Percentiles rank a stretch among this genome's conserved stretches.
phyloP scores from a whole-genome alignment of 2,797 vertebrate genomes.

The Streptopelia turtur region DNA sequence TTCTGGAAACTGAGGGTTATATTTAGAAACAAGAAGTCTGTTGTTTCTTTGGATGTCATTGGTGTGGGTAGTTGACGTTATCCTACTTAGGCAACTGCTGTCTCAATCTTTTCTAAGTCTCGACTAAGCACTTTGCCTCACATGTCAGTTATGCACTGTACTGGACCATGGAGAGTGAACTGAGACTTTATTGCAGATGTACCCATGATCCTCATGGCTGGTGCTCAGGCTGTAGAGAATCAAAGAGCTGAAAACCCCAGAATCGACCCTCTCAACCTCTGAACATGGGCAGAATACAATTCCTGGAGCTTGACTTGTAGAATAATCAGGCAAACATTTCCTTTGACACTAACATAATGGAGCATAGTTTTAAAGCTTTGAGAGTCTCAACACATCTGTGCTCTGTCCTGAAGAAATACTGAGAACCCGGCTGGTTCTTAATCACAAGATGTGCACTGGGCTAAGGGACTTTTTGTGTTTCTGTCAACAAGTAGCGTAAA shows the following conservation, averaged over 20 bases:
- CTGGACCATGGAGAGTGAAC: neutral
- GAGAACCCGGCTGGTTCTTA: neutral
- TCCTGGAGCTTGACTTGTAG: neutral
- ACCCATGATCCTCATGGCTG: neutral
- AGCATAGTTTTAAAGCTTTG: neutral
- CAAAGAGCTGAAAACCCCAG: neutral
- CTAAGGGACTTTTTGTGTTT: neutral
- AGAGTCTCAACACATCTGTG: neutral
- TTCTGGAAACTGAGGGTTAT: neutral
- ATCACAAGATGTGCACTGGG: neutral
- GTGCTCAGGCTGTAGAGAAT: neutral
- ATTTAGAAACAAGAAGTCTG: slow-evolving; percentile 18
- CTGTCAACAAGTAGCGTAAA: neutral
- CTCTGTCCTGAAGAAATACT: neutral
- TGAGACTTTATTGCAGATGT: neutral
- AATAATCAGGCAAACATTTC: rapidly evolving
- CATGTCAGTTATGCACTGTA: neutral
- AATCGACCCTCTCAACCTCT: neutral
- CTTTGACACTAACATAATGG: neutral
- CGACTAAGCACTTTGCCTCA: neutral
- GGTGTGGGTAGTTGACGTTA: neutral
- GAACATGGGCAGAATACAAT: neutral
- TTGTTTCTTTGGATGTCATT: neutral
- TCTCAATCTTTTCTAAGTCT: neutral
- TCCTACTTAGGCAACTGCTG: neutral